phyloP scores from a whole-genome alignment of 2,113 vertebrate genomes.

The Arenaria interpres region DNA sequence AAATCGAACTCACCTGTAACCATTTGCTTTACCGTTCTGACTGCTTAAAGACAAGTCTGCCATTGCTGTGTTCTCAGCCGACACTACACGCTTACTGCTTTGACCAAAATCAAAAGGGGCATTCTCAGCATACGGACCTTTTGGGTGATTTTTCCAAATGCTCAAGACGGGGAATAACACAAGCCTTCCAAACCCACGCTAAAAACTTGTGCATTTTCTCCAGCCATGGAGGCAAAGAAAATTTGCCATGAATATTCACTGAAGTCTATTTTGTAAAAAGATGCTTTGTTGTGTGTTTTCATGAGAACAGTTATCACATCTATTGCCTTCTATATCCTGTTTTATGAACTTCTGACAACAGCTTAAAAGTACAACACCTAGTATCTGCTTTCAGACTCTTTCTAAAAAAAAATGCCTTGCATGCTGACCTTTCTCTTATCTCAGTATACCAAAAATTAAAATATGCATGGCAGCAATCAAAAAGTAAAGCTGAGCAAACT shows the following conservation, averaged over 20 bases:
- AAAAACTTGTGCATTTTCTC: slow-evolving; percentile 26
- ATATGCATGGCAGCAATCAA: slow-evolving; percentile 74
- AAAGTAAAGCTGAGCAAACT: slow-evolving; percentile 77
- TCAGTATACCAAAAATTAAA: slow-evolving; percentile 73
- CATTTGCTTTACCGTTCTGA: slow-evolving; percentile 70
- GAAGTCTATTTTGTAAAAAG: slow-evolving; percentile 61
- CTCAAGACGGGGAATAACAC: slow-evolving; percentile 52
- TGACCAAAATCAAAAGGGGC: slow-evolving; percentile 70
- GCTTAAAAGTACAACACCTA: slow-evolving; percentile 34
- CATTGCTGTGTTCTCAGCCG: slow-evolving; percentile 70
- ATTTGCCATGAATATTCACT: slow-evolving; percentile 36
- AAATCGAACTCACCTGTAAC: slow-evolving; percentile 49
- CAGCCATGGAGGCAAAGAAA: slow-evolving; percentile 21
- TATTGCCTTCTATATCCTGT: slow-evolving; percentile 28
- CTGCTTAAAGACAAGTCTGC: slow-evolving; percentile 73
- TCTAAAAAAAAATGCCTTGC: slow-evolving; percentile 64
- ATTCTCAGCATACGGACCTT: slow-evolving; percentile 67
- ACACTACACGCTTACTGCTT: slow-evolving; percentile 61
- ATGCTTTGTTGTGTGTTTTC: slow-evolving; percentile 57
- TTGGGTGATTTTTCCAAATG: slow-evolving; percentile 54
- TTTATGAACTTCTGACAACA: slow-evolving; percentile 32
- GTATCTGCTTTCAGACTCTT: slow-evolving; percentile 61
- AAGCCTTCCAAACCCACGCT: slow-evolving; percentile 37
- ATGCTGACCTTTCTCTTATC: slow-evolving; percentile 67
- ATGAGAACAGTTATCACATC: slow-evolving; percentile 32